phyloP scores from a whole-genome alignment of 2,797 vertebrate genomes.

The Chaetodon trifasciatus region DNA sequence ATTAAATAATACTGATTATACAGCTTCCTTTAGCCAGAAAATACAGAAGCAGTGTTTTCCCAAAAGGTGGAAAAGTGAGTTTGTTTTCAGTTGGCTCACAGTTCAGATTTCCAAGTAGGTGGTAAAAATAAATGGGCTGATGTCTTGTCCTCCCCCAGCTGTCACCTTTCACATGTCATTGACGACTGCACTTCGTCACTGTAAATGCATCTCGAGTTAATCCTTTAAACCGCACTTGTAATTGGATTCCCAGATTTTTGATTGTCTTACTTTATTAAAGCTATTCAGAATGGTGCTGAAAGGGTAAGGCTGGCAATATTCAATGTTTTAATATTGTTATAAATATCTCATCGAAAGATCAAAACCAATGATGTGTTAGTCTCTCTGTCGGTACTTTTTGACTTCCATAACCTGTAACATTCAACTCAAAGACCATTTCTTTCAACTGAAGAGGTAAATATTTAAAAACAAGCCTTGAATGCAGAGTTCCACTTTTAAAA shows the following conservation, averaged over 20 bases:
- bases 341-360: too few species aligned
- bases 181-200: background rate
- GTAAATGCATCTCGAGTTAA: background rate
- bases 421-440: too few species aligned
- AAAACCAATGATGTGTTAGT: too few species aligned
- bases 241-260: background rate
- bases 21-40: background rate
- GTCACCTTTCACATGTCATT: background rate
- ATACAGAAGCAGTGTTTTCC: background rate
- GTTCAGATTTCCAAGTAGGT: constrained; percentile 3
- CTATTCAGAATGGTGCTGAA: background rate
- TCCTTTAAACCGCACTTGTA: background rate
- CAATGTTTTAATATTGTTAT: too few species aligned
- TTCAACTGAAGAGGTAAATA: too few species aligned
- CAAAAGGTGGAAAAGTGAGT: background rate
- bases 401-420: too few species aligned
- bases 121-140: constrained; percentile 6
- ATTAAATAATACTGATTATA: background rate
- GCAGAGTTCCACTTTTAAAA: too few species aligned
- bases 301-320: background rate
- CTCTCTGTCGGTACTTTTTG: too few species aligned
- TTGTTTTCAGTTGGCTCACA: background rate
- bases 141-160: background rate
- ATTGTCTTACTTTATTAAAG: background rate
- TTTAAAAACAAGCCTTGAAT: too few species aligned